Base-by-base conservation (phyloP, 30 jellyfish, hydroid and myxozoan genomes). In the Catostylus mosaicus region DNA sequence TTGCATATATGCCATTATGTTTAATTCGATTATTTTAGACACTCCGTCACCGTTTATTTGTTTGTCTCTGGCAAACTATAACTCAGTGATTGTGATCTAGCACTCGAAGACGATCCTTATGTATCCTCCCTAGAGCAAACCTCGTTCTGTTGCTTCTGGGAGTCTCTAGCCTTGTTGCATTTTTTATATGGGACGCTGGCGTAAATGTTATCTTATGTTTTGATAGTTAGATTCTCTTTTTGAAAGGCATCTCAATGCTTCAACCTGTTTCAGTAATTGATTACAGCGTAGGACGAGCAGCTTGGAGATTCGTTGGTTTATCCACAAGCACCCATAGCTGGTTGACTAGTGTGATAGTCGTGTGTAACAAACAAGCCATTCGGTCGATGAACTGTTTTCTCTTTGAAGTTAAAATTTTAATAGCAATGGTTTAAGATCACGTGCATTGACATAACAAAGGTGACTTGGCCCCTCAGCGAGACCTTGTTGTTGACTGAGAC, bases 321-420 rank as follows among this genome's bases (percentile, higher is more conserved):
- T 60, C 38, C 90, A 67, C 69, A 80, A 80, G 80, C 90, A 80
- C 33, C 75, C 36, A 7, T 47, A 74, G 85, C 74, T 57, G 85
- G 62, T 48, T 48, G 60, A 52, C 38, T 62, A 34, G 62, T n/a
- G 45, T 12, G 60, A 29, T 23, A 34, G 35, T 22, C 31, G 11
- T 50, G 50, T 37, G 51, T 74, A 16, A 36, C 73, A 74, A 74
- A 54, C 75, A 50, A 74, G 27, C 60, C n/a, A 54, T 32, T 72
- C 46, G 24, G 31, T 30, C 10, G 27, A 10, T n/a, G n/a, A n/a
- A n/a, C n/a, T n/a, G n/a, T n/a, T n/a, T n/a, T n/a, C n/a, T n/a
- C n/a, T n/a, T n/a, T n/a, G n/a, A n/a, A n/a, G n/a, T n/a, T n/a
- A n/a, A n/a, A n/a, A n/a, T n/a, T n/a, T n/a, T n/a, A n/a, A n/a